Conservation (phyloP, 2,113 vertebrate species). For the Addax nasomaculatus region DNA sequence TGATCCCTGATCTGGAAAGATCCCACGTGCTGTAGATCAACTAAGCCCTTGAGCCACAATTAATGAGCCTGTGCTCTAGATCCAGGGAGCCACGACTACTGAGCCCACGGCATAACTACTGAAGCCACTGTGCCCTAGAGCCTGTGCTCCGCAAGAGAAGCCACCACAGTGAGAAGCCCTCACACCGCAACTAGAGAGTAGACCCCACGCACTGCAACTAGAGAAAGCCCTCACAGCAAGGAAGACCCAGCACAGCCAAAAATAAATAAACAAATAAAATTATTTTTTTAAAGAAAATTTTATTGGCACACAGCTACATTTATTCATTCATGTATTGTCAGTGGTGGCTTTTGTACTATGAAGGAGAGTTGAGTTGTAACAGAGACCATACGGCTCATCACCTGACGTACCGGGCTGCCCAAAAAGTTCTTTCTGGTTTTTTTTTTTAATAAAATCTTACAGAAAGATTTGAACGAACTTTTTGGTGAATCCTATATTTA, state of each 20-base stretch:
- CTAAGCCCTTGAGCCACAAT: not conserved
- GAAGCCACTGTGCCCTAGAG: not conserved
- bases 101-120: not conserved
- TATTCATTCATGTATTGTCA: not conserved
- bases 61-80: not conserved
- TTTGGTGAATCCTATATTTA: not conserved
- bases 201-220: not conserved
- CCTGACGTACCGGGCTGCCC: not conserved
- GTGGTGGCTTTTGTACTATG: not conserved
- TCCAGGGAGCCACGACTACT: not conserved
- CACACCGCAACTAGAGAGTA: fast-evolving
- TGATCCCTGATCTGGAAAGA: not conserved
- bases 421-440: fast-evolving
- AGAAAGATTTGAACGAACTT: not conserved
- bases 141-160: not conserved
- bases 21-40: not conserved
- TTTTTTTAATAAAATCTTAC: not conserved
- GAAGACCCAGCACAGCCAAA: not conserved
- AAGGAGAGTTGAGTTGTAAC: not conserved
- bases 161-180: not conserved
- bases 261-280: not conserved
- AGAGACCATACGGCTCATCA: not conserved
- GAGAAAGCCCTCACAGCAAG: not conserved
- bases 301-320: not conserved
- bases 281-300: not conserved